A percentile compares a stretch with the other conserved stretches of the same genome.
phyloP scores from a whole-genome alignment of 30 jellyfish, hydroid and myxozoan genomes.

The Catostylus mosaicus region DNA sequence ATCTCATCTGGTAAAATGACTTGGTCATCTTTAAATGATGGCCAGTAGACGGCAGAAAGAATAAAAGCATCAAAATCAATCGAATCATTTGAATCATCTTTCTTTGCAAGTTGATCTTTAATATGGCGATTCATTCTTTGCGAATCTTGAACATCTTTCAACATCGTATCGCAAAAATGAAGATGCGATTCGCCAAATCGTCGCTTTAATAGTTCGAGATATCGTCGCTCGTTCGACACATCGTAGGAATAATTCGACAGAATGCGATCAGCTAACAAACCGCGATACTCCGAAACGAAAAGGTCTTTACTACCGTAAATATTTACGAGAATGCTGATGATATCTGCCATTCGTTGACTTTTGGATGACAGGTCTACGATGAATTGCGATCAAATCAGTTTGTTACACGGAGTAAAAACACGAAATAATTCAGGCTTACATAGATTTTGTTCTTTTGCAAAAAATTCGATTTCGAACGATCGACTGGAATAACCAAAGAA shows the following conservation, averaged over 20 bases:
- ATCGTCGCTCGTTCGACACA: slow-evolving; percentile 93
- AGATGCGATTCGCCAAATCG: slow-evolving; percentile 94
- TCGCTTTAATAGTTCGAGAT: slow-evolving; percentile 90
- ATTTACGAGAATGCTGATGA: slow-evolving; percentile 89
- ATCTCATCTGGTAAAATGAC: slow-evolving; percentile 72
- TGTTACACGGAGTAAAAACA: no score
- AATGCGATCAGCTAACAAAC: slow-evolving; percentile 85
- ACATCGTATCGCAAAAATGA: slow-evolving; percentile 95
- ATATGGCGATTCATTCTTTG: slow-evolving; percentile 95
- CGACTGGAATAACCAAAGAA: no score
- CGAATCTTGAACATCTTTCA: slow-evolving; percentile 95
- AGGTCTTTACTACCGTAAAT: slow-evolving; percentile 96
- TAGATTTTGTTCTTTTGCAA: no score
- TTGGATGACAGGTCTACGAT: slow-evolving; percentile 72
- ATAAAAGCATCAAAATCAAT: slow-evolving; percentile 87
- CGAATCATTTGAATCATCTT: slow-evolving; percentile 8
- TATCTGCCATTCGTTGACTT: slow-evolving; percentile 93
- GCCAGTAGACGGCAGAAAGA: slow-evolving; percentile 93
- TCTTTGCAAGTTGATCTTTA: slow-evolving; percentile 64
- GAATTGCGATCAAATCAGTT: no score
- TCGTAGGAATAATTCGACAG: slow-evolving; percentile 79
- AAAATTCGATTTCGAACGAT: no score
- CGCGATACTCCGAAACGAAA: slow-evolving; percentile 93
- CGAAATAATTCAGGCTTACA: no score
- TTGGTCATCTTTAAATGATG: slow-evolving; percentile 79